Base-by-base conservation (phyloP, 2,113 vertebrate species). In the Lasiurus borealis region DNA sequence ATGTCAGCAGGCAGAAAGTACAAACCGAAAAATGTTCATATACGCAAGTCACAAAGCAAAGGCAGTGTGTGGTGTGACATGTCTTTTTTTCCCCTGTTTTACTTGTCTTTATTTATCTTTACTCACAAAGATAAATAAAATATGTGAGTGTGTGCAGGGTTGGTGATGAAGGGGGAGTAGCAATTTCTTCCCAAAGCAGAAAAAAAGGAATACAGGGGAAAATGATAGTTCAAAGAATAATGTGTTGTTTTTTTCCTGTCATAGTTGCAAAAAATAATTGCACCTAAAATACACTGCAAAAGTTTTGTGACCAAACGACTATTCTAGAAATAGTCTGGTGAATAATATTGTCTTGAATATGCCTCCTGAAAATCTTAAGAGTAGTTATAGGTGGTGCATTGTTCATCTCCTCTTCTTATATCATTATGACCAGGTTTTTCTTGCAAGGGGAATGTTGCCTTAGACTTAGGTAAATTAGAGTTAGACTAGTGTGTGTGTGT, bases 1-100 rank as follows among this genome's bases (percentile, higher is more conserved):
- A 4, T 36, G 57, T 73, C 92, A 96, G 88, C 83, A 81, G 92
- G 95, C 69, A 94, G 88, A 77, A 88, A 64, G 69, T 80, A 89
- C 85, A 82, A 80, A 77, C 44, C 14, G 72, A 88, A 36, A 78
- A 52, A 80, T 82, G 40, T 59, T 96, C 64, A 29, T n/a, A 86
- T 50, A 64, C 52, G 84, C 3, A 66, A 86, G 66, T 81, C 76
- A 75, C 71, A 90, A 83, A 92, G 86, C 44, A 91, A 86, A 95
- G 23, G n/a, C n/a, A 68, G n/a, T 34, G 4, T 21, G 31, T 1
- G 3, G 21, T 31, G 78, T 62, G 57, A 50, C 64, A n/a, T 62
- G 23, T 78, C 50, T 95, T 36, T 69, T 46, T 84, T 59, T 27
- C 31, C 75, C 15, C 50, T 54, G 16, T 54, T 54, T 66, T 1